Evolutionary conservation across 2,797 vertebrate genomes (phyloP).

Genomic region (Platalea minor): DNA sequence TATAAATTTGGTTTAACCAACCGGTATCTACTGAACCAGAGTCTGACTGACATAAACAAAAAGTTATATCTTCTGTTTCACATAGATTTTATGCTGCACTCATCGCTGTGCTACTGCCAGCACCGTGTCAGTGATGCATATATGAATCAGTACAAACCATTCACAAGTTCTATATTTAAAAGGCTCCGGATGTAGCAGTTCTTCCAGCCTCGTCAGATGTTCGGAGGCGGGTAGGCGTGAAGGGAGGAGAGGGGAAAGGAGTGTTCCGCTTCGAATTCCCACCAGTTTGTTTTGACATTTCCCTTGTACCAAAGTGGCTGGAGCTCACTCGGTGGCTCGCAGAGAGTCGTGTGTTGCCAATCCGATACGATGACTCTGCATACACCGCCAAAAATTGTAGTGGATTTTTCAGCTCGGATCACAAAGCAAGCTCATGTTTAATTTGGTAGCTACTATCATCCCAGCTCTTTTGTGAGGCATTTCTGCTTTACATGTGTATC

Average conservation of each 20-base stretch:
- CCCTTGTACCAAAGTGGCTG: constrained; percentile 60
- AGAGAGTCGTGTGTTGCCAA: constrained; percentile 55
- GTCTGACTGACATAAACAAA: constrained; percentile 63
- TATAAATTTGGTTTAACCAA: not conserved
- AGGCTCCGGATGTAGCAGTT: constrained; percentile 68
- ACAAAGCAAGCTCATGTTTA: constrained; percentile 70
- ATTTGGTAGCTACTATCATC: constrained; percentile 70
- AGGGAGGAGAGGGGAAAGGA: constrained; percentile 62
- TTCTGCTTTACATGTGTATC: constrained; percentile 61
- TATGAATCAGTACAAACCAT: constrained; percentile 69
- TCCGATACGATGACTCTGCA: constrained; percentile 70
- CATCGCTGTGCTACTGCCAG: constrained; percentile 51
- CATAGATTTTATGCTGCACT: constrained; percentile 61
- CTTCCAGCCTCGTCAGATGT: constrained; percentile 74
- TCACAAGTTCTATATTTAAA: constrained; percentile 71
- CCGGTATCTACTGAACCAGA: not conserved
- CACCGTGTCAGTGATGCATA: constrained; percentile 65
- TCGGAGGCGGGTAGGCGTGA: constrained; percentile 66
- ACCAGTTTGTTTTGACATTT: constrained; percentile 70
- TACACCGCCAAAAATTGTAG: constrained; percentile 62
- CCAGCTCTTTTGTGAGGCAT: constrained; percentile 52
- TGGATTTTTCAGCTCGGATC: constrained; percentile 65
- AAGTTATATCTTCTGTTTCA: constrained; percentile 51
- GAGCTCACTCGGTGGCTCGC: constrained; percentile 67
- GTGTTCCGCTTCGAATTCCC: constrained; percentile 66